Evolutionary conservation across 92 coral and sea anemone species (phyloP).

Genomic region (Porites cylindrica): DNA sequence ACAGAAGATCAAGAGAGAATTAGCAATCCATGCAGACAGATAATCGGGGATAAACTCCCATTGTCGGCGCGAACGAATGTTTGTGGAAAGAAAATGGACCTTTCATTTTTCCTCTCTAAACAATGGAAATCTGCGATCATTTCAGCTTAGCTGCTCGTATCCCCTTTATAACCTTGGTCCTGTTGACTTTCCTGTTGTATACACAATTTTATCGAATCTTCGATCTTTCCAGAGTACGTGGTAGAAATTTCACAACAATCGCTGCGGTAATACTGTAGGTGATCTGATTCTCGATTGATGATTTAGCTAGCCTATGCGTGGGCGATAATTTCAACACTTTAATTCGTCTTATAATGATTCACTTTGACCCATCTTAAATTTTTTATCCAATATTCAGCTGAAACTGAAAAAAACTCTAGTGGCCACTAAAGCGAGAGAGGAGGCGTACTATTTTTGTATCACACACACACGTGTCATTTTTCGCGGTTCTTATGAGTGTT

Average conservation of each 20-base stretch:
- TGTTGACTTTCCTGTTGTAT: too few relatives aligned
- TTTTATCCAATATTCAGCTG: background rate
- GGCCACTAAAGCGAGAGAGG: too few relatives aligned
- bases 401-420: background rate
- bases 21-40: conserved; percentile 16
- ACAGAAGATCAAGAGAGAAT: background rate
- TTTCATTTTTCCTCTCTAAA: conserved; percentile 1
- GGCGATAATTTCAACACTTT: background rate
- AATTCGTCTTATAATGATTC: too few relatives aligned
- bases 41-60: conserved; percentile 19
- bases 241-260: too few relatives aligned
- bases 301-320: background rate
- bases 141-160: background rate
- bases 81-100: conserved; percentile 1
- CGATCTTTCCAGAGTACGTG: too few relatives aligned
- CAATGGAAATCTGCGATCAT: background rate
- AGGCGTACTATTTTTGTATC: too few relatives aligned
- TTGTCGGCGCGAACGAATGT: conserved; percentile 16
- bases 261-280: background rate
- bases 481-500: too few relatives aligned
- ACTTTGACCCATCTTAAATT: too few relatives aligned
- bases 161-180: background rate
- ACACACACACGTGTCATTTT: too few relatives aligned
- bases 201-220: too few relatives aligned
- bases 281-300: background rate